phyloP scores from a whole-genome alignment of 92 coral and sea anemone species.

The Epizoanthus rinbou region DNA sequence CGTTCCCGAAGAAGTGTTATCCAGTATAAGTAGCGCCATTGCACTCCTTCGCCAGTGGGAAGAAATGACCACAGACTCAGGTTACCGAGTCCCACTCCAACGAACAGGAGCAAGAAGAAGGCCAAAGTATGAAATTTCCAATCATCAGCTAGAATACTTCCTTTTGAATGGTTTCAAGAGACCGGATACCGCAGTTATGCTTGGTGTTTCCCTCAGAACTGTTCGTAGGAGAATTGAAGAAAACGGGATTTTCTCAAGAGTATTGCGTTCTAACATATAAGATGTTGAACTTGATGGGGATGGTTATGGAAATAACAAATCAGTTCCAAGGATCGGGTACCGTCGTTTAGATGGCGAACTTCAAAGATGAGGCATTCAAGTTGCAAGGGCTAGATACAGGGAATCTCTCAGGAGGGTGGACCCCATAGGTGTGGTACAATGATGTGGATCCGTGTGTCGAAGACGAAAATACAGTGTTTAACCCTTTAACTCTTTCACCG shows the following conservation, averaged over 20 bases:
- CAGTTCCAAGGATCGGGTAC: slow-evolving; percentile 34
- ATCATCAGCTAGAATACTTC: slow-evolving; percentile 23
- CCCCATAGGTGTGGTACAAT: slow-evolving; percentile 38
- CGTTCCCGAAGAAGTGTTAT: not conserved
- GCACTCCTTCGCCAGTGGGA: slow-evolving; percentile 1
- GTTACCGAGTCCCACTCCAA: not conserved
- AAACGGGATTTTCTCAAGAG: not conserved
- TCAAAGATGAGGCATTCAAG: slow-evolving; percentile 15
- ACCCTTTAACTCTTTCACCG: too few species aligned
- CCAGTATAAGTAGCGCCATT: slow-evolving; percentile 6
- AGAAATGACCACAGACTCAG: slow-evolving; percentile 19
- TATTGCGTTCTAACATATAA: slow-evolving; percentile 25
- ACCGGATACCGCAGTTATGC: slow-evolving; percentile 11
- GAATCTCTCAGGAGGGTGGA: slow-evolving; percentile 41
- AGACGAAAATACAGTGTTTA: too few species aligned
- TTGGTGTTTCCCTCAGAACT: slow-evolving; percentile 14
- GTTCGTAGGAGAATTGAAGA: slow-evolving; percentile 25
- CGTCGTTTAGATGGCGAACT: slow-evolving; percentile 42
- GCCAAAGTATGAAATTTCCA: slow-evolving; percentile 5
- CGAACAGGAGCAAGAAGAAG: not conserved
- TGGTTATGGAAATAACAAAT: slow-evolving; percentile 17
- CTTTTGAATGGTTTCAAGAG: slow-evolving; percentile 17
- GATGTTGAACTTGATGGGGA: slow-evolving; percentile 25
- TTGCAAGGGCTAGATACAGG: slow-evolving; percentile 20
- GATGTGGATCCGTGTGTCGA: too few species aligned